phyloP scores from a whole-genome alignment of 2,888 invertebrate species.

The Chymomyza procnemis region DNA sequence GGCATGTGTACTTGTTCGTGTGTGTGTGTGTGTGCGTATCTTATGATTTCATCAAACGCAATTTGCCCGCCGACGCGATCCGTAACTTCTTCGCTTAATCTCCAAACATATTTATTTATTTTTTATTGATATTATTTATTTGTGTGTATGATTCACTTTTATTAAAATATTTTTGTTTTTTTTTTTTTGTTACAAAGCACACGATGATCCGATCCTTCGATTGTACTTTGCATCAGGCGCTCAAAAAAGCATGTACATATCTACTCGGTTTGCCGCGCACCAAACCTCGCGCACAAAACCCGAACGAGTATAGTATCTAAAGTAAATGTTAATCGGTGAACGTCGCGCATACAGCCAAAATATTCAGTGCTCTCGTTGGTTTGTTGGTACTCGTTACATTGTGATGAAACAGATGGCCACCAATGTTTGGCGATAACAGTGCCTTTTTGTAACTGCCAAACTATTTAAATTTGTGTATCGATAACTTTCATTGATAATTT shows the following conservation, averaged over 20 bases:
- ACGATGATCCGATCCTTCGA: neutral
- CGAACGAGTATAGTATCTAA: conserved; percentile 6
- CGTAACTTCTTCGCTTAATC: neutral
- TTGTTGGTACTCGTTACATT: neutral
- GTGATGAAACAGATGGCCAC: neutral
- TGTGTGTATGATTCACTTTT: conserved; percentile 4
- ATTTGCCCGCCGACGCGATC: neutral
- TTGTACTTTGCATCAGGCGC: neutral
- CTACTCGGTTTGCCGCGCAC: conserved; percentile 24
- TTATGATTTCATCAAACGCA: conserved; percentile 1
- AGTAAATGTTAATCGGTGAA: neutral
- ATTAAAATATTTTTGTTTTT: neutral
- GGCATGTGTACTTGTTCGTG: no score
- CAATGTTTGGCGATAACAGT: neutral
- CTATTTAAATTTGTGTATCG: neutral
- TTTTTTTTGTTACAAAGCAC: neutral
- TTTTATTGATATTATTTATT: neutral
- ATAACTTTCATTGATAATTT: neutral
- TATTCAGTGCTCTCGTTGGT: neutral
- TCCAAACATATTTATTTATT: neutral
- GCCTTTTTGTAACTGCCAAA: neutral
- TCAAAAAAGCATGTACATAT: conserved; percentile 11
- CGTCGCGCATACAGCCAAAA: neutral
- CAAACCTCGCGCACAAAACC: conserved; percentile 48
- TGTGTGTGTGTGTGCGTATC: conserved; percentile 3